Evolutionary conservation across 2,113 vertebrate species (phyloP).

Genomic region (Meriones unguiculatus): DNA sequence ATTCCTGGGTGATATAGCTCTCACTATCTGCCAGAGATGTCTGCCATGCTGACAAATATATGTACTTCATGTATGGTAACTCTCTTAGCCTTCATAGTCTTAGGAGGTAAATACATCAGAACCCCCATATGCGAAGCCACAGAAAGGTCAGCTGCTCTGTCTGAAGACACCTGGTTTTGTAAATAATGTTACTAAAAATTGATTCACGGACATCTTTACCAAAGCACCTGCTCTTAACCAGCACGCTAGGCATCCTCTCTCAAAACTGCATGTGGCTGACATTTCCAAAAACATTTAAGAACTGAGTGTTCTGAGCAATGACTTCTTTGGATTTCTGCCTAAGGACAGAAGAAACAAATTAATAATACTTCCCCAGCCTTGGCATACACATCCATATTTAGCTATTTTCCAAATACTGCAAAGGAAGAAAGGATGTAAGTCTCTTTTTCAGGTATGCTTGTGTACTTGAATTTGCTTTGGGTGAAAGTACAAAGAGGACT

Average conservation of each 20-base stretch:
- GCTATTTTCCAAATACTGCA: neutral
- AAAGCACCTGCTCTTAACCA: neutral
- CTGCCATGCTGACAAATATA: neutral
- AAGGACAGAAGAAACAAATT: conserved; percentile 10
- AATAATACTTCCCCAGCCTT: neutral
- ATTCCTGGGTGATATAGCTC: neutral
- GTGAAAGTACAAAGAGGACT: neutral
- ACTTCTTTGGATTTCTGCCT: neutral
- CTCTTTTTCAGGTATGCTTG: neutral
- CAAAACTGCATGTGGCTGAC: neutral
- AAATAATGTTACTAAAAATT: neutral
- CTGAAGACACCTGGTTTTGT: neutral
- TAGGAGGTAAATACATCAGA: neutral
- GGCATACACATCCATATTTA: neutral
- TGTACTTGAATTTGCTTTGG: neutral
- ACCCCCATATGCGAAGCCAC: neutral
- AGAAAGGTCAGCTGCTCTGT: neutral
- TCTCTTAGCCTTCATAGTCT: neutral
- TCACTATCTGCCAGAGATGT: neutral
- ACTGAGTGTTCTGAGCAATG: neutral
- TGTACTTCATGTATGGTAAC: neutral
- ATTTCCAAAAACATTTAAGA: neutral
- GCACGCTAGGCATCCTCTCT: neutral
- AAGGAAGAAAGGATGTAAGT: neutral
- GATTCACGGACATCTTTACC: neutral